Base-by-base conservation (phyloP, 2,888 invertebrate genomes). In the Phaedon cochleariae region DNA sequence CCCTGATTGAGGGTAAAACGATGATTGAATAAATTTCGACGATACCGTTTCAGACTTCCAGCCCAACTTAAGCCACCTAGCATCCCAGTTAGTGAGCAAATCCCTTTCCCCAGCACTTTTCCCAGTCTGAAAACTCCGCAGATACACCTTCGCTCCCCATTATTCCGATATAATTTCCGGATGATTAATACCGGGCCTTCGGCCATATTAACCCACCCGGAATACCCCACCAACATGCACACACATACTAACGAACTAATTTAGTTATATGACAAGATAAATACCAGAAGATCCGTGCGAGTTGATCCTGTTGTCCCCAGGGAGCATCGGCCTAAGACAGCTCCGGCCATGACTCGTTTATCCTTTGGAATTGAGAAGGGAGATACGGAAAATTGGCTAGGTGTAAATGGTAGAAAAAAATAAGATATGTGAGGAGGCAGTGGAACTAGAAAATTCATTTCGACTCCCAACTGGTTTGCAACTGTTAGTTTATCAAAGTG, bases 181-280 rank as follows among this genome's bases (percentile, higher is more conserved):
- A 65, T 72, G 69, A 69, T 70, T 72, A 70, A 72, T 72, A 66
- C 64, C 65, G 45, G 46, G 68, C 72, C 68, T 64, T 64, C 64
- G 72, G 72, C 69, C 69, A 70, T 67, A 68, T 67, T 68, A 72
- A 65, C 68, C 68, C 68, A 29, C 69, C 66, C 68, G 64, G 66
- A 64, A n/a, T n/a, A n/a, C n/a, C n/a, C n/a, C 66, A 68, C 69
- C 67, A 67, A 57, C 68, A 66, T 57, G 59, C 64, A 53, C 68
- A 71, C 73, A 75, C 74, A 76, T 76, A 77, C 74, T 77, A 76
- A 77, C 74, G 76, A 74, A 76, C 70, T 82, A 81, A 82, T 82
- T 82, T 82, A 80, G 81, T 82, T 82, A 81, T 82, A 82, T 82
- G 82, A 82, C 82, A 82, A 81, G 81, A 81, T 82, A 82, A 82